phyloP scores from a whole-genome alignment of 1,140 invertebrate species.

The Brachionus plicatilis region DNA sequence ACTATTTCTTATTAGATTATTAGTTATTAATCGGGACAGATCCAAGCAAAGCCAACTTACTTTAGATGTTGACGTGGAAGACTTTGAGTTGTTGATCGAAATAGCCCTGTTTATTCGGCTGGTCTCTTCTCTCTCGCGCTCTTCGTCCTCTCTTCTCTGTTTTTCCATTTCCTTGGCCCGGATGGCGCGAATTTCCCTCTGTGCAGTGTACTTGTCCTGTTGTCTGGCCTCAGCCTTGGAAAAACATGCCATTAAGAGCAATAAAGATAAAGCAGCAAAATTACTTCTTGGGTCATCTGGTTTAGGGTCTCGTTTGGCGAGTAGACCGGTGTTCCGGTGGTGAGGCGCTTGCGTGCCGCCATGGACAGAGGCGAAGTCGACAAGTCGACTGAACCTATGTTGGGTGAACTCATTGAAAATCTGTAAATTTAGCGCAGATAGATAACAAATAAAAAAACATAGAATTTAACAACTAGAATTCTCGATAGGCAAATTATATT shows the following conservation, averaged over 20 bases:
- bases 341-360: background rate
- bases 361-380: slow-evolving; percentile 21
- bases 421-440: background rate
- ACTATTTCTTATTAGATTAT: background rate
- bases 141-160: slow-evolving; percentile 27
- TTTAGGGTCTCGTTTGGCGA: slow-evolving; percentile 33
- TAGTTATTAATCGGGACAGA: background rate
- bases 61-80: background rate
- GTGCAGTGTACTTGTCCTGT: slow-evolving; percentile 34
- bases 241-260: background rate
- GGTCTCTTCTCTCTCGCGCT: slow-evolving; percentile 1
- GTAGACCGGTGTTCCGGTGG: background rate
- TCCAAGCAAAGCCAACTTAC: background rate
- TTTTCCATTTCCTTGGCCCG: slow-evolving; percentile 38
- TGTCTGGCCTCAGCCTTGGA: slow-evolving; percentile 2
- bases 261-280: background rate
- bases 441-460: background rate
- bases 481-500: background rate
- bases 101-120: background rate
- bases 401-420: slow-evolving; percentile 25
- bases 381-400: slow-evolving; percentile 34
- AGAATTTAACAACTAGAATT: background rate
- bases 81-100: background rate
- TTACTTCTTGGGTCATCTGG: slow-evolving; percentile 32
- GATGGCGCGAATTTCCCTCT: slow-evolving; percentile 23